Evolutionary conservation across 2,113 vertebrate genomes (phyloP).

Genomic region (Oreotrochilus melanogaster): DNA sequence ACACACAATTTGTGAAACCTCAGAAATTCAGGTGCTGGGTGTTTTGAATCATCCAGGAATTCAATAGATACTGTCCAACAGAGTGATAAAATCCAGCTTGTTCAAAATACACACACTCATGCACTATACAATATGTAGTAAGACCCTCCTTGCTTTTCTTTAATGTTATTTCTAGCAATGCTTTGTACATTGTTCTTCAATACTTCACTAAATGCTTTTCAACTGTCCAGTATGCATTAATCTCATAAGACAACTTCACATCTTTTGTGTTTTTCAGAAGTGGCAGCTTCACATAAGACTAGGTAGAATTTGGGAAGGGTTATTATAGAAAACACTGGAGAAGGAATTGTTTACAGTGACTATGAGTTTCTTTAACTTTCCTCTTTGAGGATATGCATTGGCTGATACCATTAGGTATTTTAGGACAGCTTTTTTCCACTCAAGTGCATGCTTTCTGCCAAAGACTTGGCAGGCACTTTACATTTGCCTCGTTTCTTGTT

Average conservation of each 20-base stretch:
- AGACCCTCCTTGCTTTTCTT: background rate
- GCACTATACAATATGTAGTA: background rate
- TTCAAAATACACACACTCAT: background rate
- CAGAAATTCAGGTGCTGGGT: background rate
- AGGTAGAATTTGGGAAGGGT: background rate
- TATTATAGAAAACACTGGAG: background rate
- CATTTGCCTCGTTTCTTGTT: background rate
- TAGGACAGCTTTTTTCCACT: background rate
- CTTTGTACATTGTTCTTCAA: background rate
- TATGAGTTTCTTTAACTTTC: background rate
- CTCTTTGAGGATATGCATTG: background rate
- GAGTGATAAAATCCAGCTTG: background rate
- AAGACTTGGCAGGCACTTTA: background rate
- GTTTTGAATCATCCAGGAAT: background rate
- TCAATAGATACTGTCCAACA: background rate
- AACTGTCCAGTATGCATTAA: background rate
- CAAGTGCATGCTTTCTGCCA: background rate
- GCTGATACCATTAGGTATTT: conserved; percentile 10
- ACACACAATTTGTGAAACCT: background rate
- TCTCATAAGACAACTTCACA: background rate
- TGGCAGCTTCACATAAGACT: background rate
- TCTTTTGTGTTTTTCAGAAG: background rate
- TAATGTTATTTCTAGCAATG: background rate
- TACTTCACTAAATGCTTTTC: background rate
- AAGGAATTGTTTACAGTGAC: conserved; percentile 7